Conservation (phyloP, 2,797 vertebrate species). For the Tamandua tetradactyla region DNA sequence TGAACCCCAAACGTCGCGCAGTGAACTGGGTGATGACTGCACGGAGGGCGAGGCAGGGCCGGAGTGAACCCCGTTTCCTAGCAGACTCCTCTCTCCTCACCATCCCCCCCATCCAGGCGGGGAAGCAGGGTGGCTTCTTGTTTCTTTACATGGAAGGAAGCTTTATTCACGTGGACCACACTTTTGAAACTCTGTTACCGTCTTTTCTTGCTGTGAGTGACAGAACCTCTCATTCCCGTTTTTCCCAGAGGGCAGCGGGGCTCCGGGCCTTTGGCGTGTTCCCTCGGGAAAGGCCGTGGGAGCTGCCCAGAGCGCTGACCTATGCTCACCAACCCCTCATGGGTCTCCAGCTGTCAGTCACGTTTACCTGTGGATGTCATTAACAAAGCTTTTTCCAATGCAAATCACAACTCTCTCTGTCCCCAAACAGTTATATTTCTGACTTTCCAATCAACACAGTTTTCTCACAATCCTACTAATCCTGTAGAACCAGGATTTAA, state of each 20-base stretch:
- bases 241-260: background rate
- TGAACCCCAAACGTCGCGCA: background rate
- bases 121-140: too few species aligned
- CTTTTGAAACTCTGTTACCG: background rate
- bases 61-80: too few species aligned
- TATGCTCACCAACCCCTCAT: background rate
- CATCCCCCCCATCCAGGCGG: too few species aligned
- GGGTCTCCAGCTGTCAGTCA: background rate
- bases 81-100: too few species aligned
- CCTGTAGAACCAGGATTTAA: background rate
- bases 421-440: background rate
- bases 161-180: background rate
- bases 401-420: background rate
- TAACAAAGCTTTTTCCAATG: background rate
- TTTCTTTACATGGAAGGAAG: background rate
- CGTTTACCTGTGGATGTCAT: background rate
- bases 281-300: background rate
- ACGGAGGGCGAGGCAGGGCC: too few species aligned
- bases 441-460: background rate
- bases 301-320: background rate
- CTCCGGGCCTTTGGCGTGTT: background rate
- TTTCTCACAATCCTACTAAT: background rate
- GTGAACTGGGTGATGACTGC: too few species aligned
- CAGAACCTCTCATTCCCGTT: background rate
- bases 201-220: background rate